Base-by-base conservation (phyloP, 2,113 vertebrate species). In the Vulpes lagopus region DNA sequence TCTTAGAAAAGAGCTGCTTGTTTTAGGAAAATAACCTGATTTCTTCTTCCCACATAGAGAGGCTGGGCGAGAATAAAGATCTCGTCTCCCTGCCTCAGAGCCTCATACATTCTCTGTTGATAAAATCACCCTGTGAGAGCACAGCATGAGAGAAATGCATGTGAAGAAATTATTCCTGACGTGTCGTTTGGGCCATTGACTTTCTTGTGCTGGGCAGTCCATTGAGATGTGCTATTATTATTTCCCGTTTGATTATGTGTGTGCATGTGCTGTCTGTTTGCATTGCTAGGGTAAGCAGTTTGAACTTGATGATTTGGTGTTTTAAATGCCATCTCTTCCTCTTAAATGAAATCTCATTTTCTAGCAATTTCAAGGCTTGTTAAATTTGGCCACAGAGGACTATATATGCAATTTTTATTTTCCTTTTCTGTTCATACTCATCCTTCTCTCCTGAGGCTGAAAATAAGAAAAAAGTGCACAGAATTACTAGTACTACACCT, bases 121-220 rank as follows among this genome's bases (percentile, higher is more conserved):
- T 97, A 95, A 98, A 98, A 97, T 97, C 89, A 79, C 78, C 38
- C n/a, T 0, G 55, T 98, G 96, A 98, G 95, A 94, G 76, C 86
- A 74, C 94, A 97, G 97, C 64, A 35, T 16, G 83, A 88, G 92
- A 97, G 76, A 49, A 38, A 22, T 95, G 71, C 96, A 95, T 35
- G 94, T 82, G 89, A 95, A 97, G 98, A 98, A 98, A 98, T 98
- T 96, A 97, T 97, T 98, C 96, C 97, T 97, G 98, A 98, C 98
- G 98, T 89, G 94, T 96, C 97, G 97, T 97, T 97, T 98, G 98
- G 98, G 98, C 98, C 67, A 1, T 69, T 98, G 93, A 93, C 95
- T 98, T 98, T 98, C 92, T 96, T 49, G 65, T 87, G 96, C 82
- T 97, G n/a, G 95, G 89, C 74, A 73, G 92, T 97, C 96, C 92